phyloP scores from a whole-genome alignment of 1,140 invertebrate genomes.

The Drosophila watanabei region DNA sequence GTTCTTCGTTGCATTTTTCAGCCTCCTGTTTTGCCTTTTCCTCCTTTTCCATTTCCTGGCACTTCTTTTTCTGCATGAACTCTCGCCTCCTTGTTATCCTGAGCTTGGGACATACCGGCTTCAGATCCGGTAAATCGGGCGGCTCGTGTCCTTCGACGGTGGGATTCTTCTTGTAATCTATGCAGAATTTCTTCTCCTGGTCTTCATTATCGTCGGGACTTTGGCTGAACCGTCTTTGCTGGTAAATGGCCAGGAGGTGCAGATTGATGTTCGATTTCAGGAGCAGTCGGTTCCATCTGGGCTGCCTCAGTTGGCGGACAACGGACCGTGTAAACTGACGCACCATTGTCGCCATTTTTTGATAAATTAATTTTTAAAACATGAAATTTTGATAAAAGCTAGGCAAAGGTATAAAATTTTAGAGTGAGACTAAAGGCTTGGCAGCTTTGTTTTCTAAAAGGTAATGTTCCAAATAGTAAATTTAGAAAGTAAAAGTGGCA shows the following conservation, averaged over 20 bases:
- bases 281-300: conserved; percentile 9
- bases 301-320: background rate
- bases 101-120: background rate
- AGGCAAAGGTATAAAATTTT: background rate
- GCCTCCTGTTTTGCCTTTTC: too few species aligned
- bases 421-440: background rate
- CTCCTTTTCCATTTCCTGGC: background rate
- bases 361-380: background rate
- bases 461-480: too few species aligned
- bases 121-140: too few species aligned
- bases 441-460: background rate
- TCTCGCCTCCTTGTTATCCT: background rate
- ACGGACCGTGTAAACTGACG: background rate
- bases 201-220: too few species aligned
- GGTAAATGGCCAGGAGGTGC: background rate
- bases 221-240: background rate
- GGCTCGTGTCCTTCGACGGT: background rate
- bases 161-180: conserved; percentile 8
- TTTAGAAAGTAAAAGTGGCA: background rate
- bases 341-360: conserved; percentile 9
- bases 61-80: background rate
- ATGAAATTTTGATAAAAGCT: conserved; percentile 13
- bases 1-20: too few species aligned
- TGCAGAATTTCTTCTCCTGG: background rate
- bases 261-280: background rate